Base-by-base conservation (phyloP, 1,140 invertebrate species). In the Magallana angulata region DNA sequence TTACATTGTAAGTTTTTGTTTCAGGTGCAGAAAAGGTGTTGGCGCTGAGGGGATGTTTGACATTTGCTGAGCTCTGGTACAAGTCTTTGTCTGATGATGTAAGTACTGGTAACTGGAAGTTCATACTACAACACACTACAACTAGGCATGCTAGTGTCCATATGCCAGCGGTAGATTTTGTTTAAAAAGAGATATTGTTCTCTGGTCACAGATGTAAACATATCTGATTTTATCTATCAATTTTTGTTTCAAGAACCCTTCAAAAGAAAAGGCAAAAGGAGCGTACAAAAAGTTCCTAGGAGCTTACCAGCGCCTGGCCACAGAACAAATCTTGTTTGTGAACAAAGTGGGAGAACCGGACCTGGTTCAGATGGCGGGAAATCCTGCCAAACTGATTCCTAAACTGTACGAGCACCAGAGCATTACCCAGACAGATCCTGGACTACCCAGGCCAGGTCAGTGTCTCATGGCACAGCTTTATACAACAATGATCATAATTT, bases 11-110 rank as follows among this genome's bases (percentile, higher is more conserved):
- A 48, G 36, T 48, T 48, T 48, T 48, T 48, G 36, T 92, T 92
- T 11, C 82, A 93, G 93, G 93, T 83, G 91, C 91, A 76, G 92
- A 93, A 64, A 93, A 93, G 82, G 91, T 93, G 7, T 83, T 92
- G 16, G 92, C 88, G 30, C 86, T 93, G 18, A 87, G 91, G 30
- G 88, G 89, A 5, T 92, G 91, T 91, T 87, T 93, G 4, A 87
- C 76, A 12, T 89, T 91, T 62, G 89, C 92, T 11, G 87, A 91
- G 64, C 85, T 90, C n/a, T 93, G 92, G 93, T 89, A 89, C 57
- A 56, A 89, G 16, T 86, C 87, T n/a, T 84, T 90, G 80, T 85
- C 89, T 84, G 89, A 91, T 14, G 87, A 90, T 57, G 91, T 90
- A 81, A 86, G 80, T 56, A 57, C 57, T 0, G 0, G 0, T 2